A percentile compares a stretch with the other conserved stretches of the same genome.
phyloP scores from a whole-genome alignment of 2,797 vertebrate genomes.

The Threskiornis aethiopicus region DNA sequence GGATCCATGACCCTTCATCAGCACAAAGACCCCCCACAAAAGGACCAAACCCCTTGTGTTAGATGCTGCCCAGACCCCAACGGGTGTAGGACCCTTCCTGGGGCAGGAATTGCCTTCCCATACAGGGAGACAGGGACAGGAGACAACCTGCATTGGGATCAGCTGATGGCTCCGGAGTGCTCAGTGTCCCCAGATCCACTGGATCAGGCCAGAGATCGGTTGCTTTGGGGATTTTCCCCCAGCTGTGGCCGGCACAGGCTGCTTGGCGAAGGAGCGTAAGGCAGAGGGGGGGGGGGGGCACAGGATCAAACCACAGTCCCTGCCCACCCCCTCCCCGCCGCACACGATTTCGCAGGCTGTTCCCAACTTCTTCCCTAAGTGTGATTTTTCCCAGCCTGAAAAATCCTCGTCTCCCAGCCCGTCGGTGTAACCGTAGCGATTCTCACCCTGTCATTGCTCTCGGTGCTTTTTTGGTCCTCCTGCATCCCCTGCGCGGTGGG shows the following conservation, averaged over 20 bases:
- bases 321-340: neutral
- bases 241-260: neutral
- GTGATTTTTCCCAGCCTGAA: neutral
- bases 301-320: neutral
- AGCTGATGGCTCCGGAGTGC: accelerated
- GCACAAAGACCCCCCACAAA: neutral
- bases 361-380: neutral
- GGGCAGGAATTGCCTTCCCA: neutral
- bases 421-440: neutral
- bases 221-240: neutral
- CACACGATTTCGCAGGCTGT: neutral
- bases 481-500: neutral
- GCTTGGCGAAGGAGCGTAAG: neutral
- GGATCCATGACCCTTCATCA: neutral
- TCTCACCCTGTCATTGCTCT: neutral
- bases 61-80: neutral
- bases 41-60: neutral
- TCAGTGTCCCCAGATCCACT: accelerated
- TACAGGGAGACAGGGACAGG: neutral
- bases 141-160: accelerated
- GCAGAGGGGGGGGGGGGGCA: accelerated
- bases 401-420: neutral
- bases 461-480: neutral
- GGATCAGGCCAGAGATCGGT: neutral
- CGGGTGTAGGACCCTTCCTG: accelerated